Base-by-base conservation (phyloP, 2,888 invertebrate species). In the Agrilus mali region DNA sequence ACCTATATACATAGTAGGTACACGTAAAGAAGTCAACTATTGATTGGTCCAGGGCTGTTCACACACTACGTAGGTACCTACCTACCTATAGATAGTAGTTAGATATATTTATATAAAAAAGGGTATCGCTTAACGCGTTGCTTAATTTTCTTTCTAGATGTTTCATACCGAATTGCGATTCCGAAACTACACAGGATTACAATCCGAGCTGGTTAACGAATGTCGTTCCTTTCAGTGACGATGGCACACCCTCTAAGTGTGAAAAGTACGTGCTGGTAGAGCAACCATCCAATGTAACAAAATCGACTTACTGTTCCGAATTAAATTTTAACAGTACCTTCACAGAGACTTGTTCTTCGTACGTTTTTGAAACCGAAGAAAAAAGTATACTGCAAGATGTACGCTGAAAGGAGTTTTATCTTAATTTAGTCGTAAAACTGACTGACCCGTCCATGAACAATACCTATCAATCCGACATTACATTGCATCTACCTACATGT, bases 361-460 rank as follows among this genome's bases (percentile, higher is more conserved):
- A 56, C 48, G 54, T 64, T 12, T 64, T 57, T 48, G 55, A 60
- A 50, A 54, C 56, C 12, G 44, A 49, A 34, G 59, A 64, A 50
- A 53, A 45, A 17, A 61, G 61, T 1, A 63, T 65, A 36, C 53
- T 61, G 15, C 57, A 62, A 36, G 65, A 64, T 44, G 64, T 64
- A 60, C 53, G 60, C 53, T 38, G 14, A n/a, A 22, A 37, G n/a
- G 40, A n/a, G 33, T 31, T 36, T 15, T 16, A 27, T 33, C 12
- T 12, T 38, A 27, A n/a, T n/a, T n/a, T n/a, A n/a, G n/a, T n/a
- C n/a, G n/a, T n/a, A n/a, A n/a, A n/a, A n/a, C n/a, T n/a, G n/a
- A n/a, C n/a, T n/a, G n/a, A n/a, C n/a, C n/a, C n/a, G n/a, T n/a
- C n/a, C n/a, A n/a, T n/a, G n/a, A n/a, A n/a, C n/a, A n/a, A n/a